A percentile compares a stretch with the other conserved stretches of the same genome.
These are phyloP conservation scores for Actinia tenebrosa DNA, from an alignment of 64 coral and sea anemone species.

Conservation along the genomic window DNA sequence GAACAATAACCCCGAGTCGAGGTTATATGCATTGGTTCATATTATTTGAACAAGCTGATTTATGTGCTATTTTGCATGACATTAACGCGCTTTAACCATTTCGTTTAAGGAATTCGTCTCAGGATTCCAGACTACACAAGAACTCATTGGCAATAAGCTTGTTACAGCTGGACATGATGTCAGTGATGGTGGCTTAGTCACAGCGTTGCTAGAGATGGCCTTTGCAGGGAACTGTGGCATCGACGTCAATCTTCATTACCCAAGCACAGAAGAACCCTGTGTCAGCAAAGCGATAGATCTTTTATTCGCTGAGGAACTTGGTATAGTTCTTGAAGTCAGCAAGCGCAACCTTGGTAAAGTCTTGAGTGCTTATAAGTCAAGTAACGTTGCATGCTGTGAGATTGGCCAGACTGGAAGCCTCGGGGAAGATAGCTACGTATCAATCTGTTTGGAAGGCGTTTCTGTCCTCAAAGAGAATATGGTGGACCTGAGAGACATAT, in stretches of 20 bases:
- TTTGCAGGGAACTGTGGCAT: constrained; percentile 97
- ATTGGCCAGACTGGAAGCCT: constrained; percentile 63
- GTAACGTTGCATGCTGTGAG: constrained; percentile 40
- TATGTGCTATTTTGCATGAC: not conserved
- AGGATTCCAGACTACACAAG: constrained; percentile 74
- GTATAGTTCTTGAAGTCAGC: constrained; percentile 78
- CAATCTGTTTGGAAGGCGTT: constrained; percentile 49
- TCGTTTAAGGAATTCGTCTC: constrained; percentile 57
- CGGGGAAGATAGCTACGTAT: constrained; percentile 54
- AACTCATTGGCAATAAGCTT: constrained; percentile 45
- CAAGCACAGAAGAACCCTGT: constrained; percentile 3
- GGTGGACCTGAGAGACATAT: constrained; percentile 79
- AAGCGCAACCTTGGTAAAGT: constrained; percentile 57
- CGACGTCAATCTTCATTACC: constrained; percentile 35
- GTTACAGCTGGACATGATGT: constrained; percentile 89
- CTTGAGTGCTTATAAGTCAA: constrained; percentile 33
- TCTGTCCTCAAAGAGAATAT: constrained; percentile 84
- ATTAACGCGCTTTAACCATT: not conserved
- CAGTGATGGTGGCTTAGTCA: constrained; percentile 88
- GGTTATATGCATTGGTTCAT: not conserved
- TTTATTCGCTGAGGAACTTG: constrained; percentile 91
- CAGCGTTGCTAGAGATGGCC: constrained; percentile 90
- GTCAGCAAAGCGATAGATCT: constrained; percentile 47
- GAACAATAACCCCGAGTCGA: too few relatives aligned
- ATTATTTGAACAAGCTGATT: not conserved